Percentiles rank a stretch among this genome's conserved stretches.
Evolutionary conservation across 2,113 vertebrate genomes (phyloP).

Genomic region (Tychaedon coryphoeus): DNA sequence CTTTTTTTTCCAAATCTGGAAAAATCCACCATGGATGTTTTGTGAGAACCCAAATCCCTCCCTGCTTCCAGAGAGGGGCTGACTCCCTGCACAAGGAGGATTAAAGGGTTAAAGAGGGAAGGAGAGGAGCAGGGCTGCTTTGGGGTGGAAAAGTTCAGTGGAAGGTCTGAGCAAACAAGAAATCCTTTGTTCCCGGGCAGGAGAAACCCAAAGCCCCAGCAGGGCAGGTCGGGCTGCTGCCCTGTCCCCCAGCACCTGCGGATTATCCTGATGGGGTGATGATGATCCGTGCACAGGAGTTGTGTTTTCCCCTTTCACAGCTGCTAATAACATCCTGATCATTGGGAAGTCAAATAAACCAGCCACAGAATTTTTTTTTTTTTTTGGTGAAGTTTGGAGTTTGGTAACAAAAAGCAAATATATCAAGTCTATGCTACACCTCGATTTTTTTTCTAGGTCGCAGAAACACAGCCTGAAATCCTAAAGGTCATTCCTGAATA

Average conservation of each 20-base stretch:
- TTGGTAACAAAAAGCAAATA: background rate
- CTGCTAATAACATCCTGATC: background rate
- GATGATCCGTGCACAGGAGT: background rate
- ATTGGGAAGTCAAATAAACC: background rate
- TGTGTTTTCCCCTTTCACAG: background rate
- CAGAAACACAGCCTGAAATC: background rate
- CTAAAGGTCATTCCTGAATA: background rate
- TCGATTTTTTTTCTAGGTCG: background rate
- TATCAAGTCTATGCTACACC: background rate
- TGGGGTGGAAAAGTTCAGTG: background rate
- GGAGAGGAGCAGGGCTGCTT: background rate
- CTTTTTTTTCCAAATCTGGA: background rate
- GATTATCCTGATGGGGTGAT: background rate
- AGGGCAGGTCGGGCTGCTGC: background rate
- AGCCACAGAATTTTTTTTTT: background rate
- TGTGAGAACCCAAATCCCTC: background rate
- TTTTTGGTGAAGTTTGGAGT: too few relatives aligned
- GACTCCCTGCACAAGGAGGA: background rate
- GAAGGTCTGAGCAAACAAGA: background rate
- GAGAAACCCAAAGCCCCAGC: background rate
- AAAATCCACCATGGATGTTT: fast-evolving
- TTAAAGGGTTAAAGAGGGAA: background rate
- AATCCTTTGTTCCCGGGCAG: background rate
- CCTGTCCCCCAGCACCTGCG: background rate
- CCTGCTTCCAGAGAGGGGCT: background rate